These are phyloP conservation scores for Propithecus perrieri DNA, from an alignment of 2,797 vertebrate species.

Conservation along the genomic window DNA sequence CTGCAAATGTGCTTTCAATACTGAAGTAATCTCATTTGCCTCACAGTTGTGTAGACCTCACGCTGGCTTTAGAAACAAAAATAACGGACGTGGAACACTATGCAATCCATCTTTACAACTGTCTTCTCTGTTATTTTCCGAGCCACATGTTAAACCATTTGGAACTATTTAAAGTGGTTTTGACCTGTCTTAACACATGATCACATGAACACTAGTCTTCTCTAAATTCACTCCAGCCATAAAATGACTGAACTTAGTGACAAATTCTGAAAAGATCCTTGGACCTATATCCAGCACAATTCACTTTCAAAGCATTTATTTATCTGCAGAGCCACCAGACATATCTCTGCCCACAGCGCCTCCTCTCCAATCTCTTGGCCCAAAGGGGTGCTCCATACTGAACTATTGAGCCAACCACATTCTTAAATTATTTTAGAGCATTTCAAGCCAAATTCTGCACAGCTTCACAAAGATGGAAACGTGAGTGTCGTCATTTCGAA, in stretches of 20 bases:
- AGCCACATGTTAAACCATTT: not conserved
- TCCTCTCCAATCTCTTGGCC: not conserved
- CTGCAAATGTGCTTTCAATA: slow-evolving; percentile 59
- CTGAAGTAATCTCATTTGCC: slow-evolving; percentile 41
- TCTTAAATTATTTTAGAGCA: not conserved
- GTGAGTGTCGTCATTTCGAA: not conserved
- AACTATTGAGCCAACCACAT: not conserved
- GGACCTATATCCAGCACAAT: accelerated
- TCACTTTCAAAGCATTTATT: not conserved
- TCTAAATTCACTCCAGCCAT: not conserved
- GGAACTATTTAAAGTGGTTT: not conserved
- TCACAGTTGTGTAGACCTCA: slow-evolving; percentile 59
- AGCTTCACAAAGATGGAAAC: not conserved
- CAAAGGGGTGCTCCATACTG: not conserved
- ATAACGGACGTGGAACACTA: not conserved
- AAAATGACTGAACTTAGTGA: not conserved
- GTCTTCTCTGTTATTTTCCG: not conserved
- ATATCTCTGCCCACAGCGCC: not conserved
- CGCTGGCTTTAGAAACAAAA: not conserved
- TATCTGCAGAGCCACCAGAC: not conserved
- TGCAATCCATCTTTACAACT: not conserved
- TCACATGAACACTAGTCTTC: not conserved
- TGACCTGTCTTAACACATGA: accelerated
- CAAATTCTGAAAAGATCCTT: not conserved
- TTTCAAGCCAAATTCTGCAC: not conserved